phyloP scores from a whole-genome alignment of 2,113 vertebrate species.

The human (Homo sapiens) region GRCh38 chr17:17454001-17454500 shows the following conservation, averaged over 20 bases:
- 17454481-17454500: neutral
- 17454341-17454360: neutral
- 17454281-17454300: too few relatives aligned
- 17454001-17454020: too few relatives aligned
- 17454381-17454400: neutral
- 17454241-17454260: neutral
- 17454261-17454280: neutral
- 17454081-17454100: neutral
- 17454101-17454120: neutral
- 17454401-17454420: neutral
- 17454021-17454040: neutral
- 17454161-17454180: too few relatives aligned
- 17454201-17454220: neutral
- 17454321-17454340: neutral
- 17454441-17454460: neutral
- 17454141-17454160: too few relatives aligned
- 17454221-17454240: neutral
- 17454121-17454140: neutral
- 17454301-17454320: neutral
- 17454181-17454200: too few relatives aligned
- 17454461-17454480: neutral
- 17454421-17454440: too few relatives aligned
- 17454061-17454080: neutral
- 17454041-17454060: rapidly evolving
- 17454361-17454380: neutral